Evolutionary conservation across 1,140 invertebrate species (phyloP).

Genomic region (Diplogasteroides magnus): DNA sequence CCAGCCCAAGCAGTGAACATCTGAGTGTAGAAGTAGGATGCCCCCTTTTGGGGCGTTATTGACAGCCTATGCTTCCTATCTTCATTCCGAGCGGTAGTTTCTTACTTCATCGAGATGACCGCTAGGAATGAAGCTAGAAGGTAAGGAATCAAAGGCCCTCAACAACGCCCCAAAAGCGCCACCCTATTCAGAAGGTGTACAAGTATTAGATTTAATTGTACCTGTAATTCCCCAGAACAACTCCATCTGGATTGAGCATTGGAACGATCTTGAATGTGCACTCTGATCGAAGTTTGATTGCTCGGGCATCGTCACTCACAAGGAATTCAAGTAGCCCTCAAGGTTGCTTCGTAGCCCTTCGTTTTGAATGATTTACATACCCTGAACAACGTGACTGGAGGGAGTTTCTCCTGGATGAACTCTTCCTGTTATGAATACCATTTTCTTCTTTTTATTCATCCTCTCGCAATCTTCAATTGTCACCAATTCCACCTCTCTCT

Average conservation of each 20-base stretch:
- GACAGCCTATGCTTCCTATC: too few relatives aligned
- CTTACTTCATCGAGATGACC: too few relatives aligned
- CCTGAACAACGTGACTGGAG: constrained; percentile 79
- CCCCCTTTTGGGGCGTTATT: too few relatives aligned
- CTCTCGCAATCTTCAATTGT: constrained; percentile 74
- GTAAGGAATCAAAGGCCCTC: too few relatives aligned
- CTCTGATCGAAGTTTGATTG: constrained; percentile 66
- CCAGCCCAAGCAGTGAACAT: constrained; percentile 80
- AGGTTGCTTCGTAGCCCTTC: too few relatives aligned
- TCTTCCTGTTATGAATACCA: constrained; percentile 68
- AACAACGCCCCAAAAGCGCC: too few relatives aligned
- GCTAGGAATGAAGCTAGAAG: too few relatives aligned
- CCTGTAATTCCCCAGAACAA: constrained; percentile 48
- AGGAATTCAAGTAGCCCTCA: constrained; percentile 70
- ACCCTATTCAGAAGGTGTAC: too few relatives aligned
- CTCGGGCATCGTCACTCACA: constrained; percentile 64
- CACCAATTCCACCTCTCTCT: constrained; percentile 76
- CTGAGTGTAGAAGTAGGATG: constrained; percentile 56
- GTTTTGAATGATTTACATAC: too few relatives aligned
- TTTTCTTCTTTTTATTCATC: constrained; percentile 40
- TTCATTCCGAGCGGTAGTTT: too few relatives aligned
- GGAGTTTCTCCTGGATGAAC: constrained; percentile 84
- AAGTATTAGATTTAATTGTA: too few relatives aligned
- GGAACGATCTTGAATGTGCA: constrained; percentile 83
- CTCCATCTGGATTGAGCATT: constrained; percentile 85